Base-by-base conservation (phyloP, 2,797 vertebrate species). In the Acrossocheilus fasciatus region DNA sequence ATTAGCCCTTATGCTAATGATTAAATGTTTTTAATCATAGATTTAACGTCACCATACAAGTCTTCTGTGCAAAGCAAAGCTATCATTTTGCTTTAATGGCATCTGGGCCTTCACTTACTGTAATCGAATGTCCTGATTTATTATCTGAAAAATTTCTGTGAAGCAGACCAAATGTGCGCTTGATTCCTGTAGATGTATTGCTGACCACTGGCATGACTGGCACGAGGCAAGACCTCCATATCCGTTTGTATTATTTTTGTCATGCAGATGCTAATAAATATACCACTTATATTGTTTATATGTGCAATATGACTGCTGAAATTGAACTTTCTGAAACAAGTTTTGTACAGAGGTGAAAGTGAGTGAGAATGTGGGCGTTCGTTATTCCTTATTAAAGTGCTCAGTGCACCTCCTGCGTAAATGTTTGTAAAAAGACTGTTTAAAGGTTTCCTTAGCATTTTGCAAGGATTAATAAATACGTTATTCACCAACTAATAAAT, bases 1-100 rank as follows among this genome's bases (percentile, higher is more conserved):
- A 73, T 81, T 59, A 79, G 75, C 83, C 83, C 83, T 85, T 78
- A 78, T 85, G 73, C 83, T 72, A 85, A 70, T 57, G 36, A 72
- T 68, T 23, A 26, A 36, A 76, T 52, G 10, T 66, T 66, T 36
- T 66, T 68, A 62, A 62, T 83, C n/a, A 73, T 34, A 62, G 6
- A 45, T 75, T 74, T 75, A 43, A 79, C 39, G 23, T 34, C 18
- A 57, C 47, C 18, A 4, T 54, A 70, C 8, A 79, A 85, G n/a
- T 59, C 83, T 70, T 69, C 18, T 34, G 75, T 85, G 64, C 64
- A 70, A 66, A 66, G 73, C 73, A 68, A 57, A 68, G 54, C 26
- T 52, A 26, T 59, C 1, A 3, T 79, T 79, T 85, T n/a, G 43
- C 57, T 74, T 74, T 62, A 74, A 50, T 75, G 59, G n/a, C 54